A percentile compares a stretch with the other conserved stretches of the same genome.
Conservation (phyloP, 1,140 invertebrate species). For the Contarinia nasturtii region DNA sequence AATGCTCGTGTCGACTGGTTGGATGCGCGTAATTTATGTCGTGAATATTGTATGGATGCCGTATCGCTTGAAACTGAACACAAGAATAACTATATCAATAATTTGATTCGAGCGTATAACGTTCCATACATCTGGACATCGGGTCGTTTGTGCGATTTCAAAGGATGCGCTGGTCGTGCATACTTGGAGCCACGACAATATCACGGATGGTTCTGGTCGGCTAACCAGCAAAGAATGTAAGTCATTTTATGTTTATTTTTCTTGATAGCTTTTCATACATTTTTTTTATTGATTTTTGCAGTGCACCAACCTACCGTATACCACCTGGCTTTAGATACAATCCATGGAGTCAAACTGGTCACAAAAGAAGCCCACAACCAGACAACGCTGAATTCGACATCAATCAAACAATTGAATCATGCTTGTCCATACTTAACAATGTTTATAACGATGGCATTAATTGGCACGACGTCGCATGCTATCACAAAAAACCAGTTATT, state of each 20-base stretch:
- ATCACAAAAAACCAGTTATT: constrained; percentile 81
- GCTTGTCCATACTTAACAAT: constrained; percentile 74
- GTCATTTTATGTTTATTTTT: no score
- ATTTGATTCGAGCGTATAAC: constrained; percentile 67
- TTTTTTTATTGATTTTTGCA: no score
- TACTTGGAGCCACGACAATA: constrained; percentile 71
- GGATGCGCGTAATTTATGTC: constrained; percentile 75
- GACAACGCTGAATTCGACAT: constrained; percentile 85
- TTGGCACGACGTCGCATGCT: constrained; percentile 80
- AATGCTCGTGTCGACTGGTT: constrained; percentile 73
- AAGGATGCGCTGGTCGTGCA: constrained; percentile 66
- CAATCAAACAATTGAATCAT: constrained; percentile 73
- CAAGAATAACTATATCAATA: constrained; percentile 75
- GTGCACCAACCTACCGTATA: constrained; percentile 55
- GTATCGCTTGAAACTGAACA: constrained; percentile 73
- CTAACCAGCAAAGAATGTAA: constrained; percentile 66
- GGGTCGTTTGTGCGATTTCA: constrained; percentile 80
- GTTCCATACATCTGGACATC: constrained; percentile 87
- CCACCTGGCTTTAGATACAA: constrained; percentile 39
- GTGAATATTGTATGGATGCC: constrained; percentile 84
- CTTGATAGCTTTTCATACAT: no score
- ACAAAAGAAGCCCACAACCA: constrained; percentile 71
- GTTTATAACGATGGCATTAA: constrained; percentile 84
- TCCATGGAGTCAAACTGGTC: constrained; percentile 73
- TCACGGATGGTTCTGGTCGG: constrained; percentile 85